Percentiles rank a stretch among this genome's conserved stretches.
Conservation (phyloP, 2,888 invertebrate genomes). For the Dichetophora obliterata region DNA sequence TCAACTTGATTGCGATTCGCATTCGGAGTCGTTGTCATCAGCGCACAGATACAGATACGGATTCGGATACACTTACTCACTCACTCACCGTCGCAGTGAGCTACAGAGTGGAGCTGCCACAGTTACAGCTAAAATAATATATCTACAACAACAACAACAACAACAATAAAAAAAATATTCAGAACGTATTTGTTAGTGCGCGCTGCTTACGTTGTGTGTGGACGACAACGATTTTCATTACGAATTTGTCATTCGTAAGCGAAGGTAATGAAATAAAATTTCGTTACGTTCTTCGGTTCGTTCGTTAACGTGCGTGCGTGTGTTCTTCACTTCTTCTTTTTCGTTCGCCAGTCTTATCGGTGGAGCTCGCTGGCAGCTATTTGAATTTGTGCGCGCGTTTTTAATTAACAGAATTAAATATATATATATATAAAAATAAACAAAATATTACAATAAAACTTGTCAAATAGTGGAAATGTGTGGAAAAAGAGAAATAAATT, state of each 20-base stretch:
- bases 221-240: constrained; percentile 58
- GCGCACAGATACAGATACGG: constrained; percentile 38
- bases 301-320: constrained; percentile 19
- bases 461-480: too few relatives aligned
- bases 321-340: not conserved
- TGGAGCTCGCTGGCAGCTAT: not conserved
- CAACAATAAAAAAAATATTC: not conserved
- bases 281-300: constrained; percentile 26
- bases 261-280: constrained; percentile 66
- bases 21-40: constrained; percentile 46
- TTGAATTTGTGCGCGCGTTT: not conserved
- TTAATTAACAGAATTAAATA: too few relatives aligned
- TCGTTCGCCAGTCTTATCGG: not conserved
- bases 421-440: too few relatives aligned
- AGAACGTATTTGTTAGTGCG: constrained; percentile 9
- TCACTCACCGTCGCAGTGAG: constrained; percentile 35
- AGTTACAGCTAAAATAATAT: constrained; percentile 37
- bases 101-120: constrained; percentile 24
- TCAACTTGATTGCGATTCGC: constrained; percentile 49
- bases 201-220: constrained; percentile 10
- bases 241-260: constrained; percentile 69
- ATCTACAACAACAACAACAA: constrained; percentile 16
- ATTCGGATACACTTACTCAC: constrained; percentile 22
- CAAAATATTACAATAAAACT: too few relatives aligned
- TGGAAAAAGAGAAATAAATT: too few relatives aligned